These are phyloP conservation scores for Empis livida DNA, from an alignment of 2,888 invertebrate genomes.

Conservation along the genomic window DNA sequence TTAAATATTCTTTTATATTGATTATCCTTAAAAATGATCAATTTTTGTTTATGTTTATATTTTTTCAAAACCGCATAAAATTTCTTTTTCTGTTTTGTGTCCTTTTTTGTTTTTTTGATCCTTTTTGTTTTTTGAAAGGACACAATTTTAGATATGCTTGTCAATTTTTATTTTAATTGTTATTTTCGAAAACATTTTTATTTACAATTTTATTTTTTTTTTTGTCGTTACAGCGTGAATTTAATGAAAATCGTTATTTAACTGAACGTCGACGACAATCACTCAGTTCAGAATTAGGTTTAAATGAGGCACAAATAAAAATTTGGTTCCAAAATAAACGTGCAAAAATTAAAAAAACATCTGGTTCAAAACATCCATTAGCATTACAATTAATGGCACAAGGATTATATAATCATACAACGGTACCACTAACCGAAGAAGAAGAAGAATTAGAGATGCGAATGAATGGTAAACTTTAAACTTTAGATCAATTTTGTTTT, in stretches of 20 bases:
- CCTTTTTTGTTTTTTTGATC: too few species aligned
- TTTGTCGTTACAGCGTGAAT: slow-evolving; percentile 57
- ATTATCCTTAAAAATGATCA: background rate
- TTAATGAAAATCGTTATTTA: slow-evolving; percentile 82
- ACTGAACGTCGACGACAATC: slow-evolving; percentile 85
- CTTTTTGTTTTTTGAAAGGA: too few species aligned
- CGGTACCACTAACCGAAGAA: slow-evolving; percentile 58
- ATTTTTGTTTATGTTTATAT: background rate
- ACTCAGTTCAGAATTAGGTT: slow-evolving; percentile 76
- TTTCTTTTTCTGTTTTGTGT: background rate
- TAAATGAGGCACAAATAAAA: slow-evolving; percentile 95
- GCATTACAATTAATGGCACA: slow-evolving; percentile 89
- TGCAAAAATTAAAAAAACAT: slow-evolving; percentile 90
- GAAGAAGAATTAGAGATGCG: slow-evolving; percentile 54
- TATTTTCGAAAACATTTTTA: background rate
- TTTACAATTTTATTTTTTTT: slow-evolving; percentile 1
- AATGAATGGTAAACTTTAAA: slow-evolving; percentile 31
- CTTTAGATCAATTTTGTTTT: background rate
- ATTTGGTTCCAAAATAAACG: slow-evolving; percentile 97
- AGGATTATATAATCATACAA: slow-evolving; percentile 83
- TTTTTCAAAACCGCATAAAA: background rate
- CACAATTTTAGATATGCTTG: background rate
- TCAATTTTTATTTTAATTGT: background rate
- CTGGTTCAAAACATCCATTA: slow-evolving; percentile 70
- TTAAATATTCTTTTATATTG: background rate